Conservation (phyloP, 2,888 invertebrate species). For the Pseudeuparius sepicola region DNA sequence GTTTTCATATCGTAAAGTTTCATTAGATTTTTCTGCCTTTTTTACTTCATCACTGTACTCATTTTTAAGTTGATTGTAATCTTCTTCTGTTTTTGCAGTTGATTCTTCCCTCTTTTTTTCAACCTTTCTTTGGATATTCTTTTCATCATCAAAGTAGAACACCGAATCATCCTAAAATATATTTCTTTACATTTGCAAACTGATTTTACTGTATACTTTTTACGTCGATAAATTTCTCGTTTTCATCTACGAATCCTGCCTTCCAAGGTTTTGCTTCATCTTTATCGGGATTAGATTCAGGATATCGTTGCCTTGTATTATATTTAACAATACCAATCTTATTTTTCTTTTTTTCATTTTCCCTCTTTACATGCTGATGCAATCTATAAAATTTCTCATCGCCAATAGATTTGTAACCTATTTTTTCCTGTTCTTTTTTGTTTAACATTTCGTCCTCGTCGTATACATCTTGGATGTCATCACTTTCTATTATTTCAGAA, state of each 20-base stretch:
- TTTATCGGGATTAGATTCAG: constrained; percentile 27
- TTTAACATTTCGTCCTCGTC: constrained; percentile 36
- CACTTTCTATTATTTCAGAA: constrained; percentile 33
- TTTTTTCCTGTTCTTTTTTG: constrained; percentile 20
- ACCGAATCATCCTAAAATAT: constrained; percentile 17
- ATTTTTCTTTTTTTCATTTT: constrained; percentile 15
- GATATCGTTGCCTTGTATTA: not conserved
- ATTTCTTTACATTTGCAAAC: constrained; percentile 5
- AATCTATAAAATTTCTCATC: constrained; percentile 23
- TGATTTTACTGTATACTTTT: too few relatives aligned
- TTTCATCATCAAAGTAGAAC: constrained; percentile 21
- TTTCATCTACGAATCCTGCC: constrained; percentile 27
- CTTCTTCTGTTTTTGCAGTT: constrained; percentile 21
- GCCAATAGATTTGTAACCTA: constrained; percentile 8
- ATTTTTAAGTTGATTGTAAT: constrained; percentile 27
- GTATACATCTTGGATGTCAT: constrained; percentile 35
- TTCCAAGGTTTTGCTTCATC: constrained; percentile 29
- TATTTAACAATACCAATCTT: constrained; percentile 9
- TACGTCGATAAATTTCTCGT: constrained; percentile 21
- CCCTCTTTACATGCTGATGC: constrained; percentile 16
- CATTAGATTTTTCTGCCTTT: constrained; percentile 30
- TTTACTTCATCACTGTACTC: constrained; percentile 41
- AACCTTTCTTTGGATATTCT: constrained; percentile 10
- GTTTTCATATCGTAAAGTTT: constrained; percentile 38
- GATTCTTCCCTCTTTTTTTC: constrained; percentile 13